phyloP scores from a whole-genome alignment of 1,140 invertebrate species.

The Marisa cornuarietis region DNA sequence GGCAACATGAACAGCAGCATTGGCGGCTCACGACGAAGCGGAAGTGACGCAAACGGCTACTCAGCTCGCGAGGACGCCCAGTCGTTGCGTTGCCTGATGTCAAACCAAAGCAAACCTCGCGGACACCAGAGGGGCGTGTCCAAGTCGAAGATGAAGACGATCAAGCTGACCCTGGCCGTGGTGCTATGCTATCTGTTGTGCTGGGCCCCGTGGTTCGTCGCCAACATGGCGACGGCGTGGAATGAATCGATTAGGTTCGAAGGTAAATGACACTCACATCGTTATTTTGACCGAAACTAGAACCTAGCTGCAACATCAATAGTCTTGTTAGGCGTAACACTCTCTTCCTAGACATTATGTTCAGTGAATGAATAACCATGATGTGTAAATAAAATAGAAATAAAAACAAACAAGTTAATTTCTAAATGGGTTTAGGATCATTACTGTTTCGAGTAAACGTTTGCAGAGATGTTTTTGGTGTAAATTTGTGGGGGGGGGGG shows the following conservation, averaged over 20 bases:
- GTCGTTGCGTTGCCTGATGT: constrained; percentile 16
- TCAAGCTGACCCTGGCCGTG: constrained; percentile 81
- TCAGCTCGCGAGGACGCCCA: constrained; percentile 18
- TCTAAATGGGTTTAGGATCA: too few relatives aligned
- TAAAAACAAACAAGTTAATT: too few relatives aligned
- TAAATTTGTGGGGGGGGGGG: too few relatives aligned
- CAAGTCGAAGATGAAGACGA: constrained; percentile 76
- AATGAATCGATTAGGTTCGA: constrained; percentile 35
- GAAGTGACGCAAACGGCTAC: constrained; percentile 16
- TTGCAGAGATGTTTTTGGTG: too few relatives aligned
- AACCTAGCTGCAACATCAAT: too few relatives aligned
- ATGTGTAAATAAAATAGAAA: too few relatives aligned
- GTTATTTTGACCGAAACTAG: too few relatives aligned
- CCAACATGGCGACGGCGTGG: constrained; percentile 63
- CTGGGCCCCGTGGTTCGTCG: constrained; percentile 76
- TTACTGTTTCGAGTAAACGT: too few relatives aligned
- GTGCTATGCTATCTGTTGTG: constrained; percentile 79
- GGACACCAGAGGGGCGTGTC: constrained; percentile 41
- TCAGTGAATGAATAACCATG: too few relatives aligned
- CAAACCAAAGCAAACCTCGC: constrained; percentile 18
- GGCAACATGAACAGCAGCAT: constrained; percentile 15
- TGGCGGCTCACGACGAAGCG: constrained; percentile 3
- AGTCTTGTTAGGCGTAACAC: too few relatives aligned
- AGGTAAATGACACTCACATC: constrained; percentile 29
- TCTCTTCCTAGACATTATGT: too few relatives aligned